Percentiles rank a stretch among this genome's conserved stretches.
phyloP scores from a whole-genome alignment of 2,888 invertebrate genomes.

The Cactoblastis cactorum region DNA sequence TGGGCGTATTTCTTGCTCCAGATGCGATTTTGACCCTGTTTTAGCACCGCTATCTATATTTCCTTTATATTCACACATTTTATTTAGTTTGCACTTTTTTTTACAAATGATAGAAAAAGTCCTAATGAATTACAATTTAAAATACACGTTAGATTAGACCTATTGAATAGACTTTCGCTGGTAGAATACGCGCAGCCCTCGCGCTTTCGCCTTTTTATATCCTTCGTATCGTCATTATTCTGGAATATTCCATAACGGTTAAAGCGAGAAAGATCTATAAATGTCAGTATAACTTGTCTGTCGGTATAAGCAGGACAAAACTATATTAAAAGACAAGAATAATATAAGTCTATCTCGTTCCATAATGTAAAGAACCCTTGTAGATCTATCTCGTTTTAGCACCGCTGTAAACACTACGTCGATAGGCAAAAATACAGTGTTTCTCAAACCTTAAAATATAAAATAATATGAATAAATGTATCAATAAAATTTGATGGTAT shows the following conservation, averaged over 20 bases:
- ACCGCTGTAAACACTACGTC: not conserved
- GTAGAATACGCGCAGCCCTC: not conserved
- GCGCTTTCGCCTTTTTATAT: slow-evolving; percentile 2
- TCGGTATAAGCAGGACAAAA: not conserved
- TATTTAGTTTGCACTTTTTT: not conserved
- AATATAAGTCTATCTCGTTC: not conserved
- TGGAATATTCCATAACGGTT: slow-evolving; percentile 37
- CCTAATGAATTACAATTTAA: not conserved
- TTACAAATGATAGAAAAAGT: not conserved
- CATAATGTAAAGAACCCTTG: not conserved
- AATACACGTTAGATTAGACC: not conserved
- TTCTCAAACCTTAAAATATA: not conserved
- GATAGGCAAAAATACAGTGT: not conserved
- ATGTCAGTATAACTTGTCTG: slow-evolving; percentile 12
- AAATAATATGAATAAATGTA: not conserved
- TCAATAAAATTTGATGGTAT: no score
- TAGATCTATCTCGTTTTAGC: not conserved
- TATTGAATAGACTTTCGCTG: not conserved
- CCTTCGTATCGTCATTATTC: slow-evolving; percentile 30
- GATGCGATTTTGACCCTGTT: not conserved
- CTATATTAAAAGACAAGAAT: not conserved
- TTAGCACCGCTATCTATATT: not conserved
- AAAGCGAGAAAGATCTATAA: slow-evolving; percentile 17
- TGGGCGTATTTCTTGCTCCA: not conserved
- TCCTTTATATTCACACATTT: slow-evolving; percentile 1